Percentiles rank a stretch among this genome's conserved stretches.
Evolutionary conservation across 2,113 vertebrate species (phyloP).

Genomic region (Zootoca vivipara): DNA sequence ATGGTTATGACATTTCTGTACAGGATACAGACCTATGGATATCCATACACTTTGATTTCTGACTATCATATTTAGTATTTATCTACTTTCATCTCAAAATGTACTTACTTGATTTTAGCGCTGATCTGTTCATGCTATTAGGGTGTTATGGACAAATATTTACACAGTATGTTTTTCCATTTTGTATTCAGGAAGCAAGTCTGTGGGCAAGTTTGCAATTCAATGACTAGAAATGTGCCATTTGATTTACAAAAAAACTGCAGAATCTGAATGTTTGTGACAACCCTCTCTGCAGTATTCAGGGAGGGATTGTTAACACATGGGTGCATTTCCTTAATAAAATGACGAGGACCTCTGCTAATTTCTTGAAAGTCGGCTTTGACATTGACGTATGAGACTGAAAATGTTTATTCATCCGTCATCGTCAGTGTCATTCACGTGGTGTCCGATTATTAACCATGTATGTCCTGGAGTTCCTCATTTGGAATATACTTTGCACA

Average conservation of each 20-base stretch:
- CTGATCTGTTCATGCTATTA: not conserved
- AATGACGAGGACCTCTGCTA: not conserved
- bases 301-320: not conserved
- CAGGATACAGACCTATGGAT: not conserved
- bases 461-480: not conserved
- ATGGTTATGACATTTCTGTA: not conserved
- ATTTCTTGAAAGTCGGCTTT: not conserved
- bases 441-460: not conserved
- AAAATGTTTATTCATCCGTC: not conserved
- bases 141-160: not conserved
- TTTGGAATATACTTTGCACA: not conserved
- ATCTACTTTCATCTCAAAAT: not conserved
- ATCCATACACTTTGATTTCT: not conserved
- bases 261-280: not conserved
- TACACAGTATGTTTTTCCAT: not conserved
- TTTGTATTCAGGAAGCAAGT: not conserved
- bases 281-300: not conserved
- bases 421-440: not conserved
- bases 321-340: not conserved
- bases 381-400: not conserved
- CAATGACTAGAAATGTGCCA: not conserved
- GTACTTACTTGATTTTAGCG: not conserved
- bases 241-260: not conserved
- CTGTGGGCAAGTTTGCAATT: not conserved
- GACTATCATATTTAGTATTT: not conserved